Evolutionary conservation across 2,888 invertebrate genomes (phyloP).

Genomic region (Trisateles emortualis): DNA sequence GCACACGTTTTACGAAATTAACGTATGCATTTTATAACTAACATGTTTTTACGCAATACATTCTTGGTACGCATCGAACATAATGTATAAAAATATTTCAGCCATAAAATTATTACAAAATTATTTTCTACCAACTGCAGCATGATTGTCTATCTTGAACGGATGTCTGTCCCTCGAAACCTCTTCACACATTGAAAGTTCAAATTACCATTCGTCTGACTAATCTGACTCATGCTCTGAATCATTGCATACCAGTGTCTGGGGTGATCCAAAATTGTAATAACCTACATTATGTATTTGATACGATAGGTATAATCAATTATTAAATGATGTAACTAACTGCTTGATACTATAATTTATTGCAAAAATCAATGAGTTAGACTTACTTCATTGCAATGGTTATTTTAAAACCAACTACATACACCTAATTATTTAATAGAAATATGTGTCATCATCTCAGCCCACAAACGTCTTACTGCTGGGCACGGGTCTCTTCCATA

Average conservation of each 20-base stretch:
- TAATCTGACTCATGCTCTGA: slow-evolving; percentile 62
- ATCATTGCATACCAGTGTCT: slow-evolving; percentile 55
- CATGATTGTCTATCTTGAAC: background rate
- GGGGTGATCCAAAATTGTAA: slow-evolving; percentile 28
- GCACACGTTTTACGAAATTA: slow-evolving; percentile 33
- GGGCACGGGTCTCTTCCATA: too few relatives aligned
- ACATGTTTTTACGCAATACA: background rate
- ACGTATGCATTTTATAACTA: slow-evolving; percentile 5
- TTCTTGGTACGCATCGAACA: background rate
- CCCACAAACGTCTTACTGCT: too few relatives aligned
- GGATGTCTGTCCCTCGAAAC: slow-evolving; percentile 1
- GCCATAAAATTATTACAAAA: too few relatives aligned
- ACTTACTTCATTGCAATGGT: too few relatives aligned
- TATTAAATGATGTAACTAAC: slow-evolving; percentile 15
- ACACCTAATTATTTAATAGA: too few relatives aligned
- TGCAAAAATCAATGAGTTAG: too few relatives aligned
- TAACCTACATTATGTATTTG: slow-evolving; percentile 23
- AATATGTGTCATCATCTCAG: too few relatives aligned
- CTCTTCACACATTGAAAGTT: slow-evolving; percentile 2
- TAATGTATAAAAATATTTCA: too few relatives aligned
- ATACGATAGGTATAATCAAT: slow-evolving; percentile 27
- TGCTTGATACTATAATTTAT: too few relatives aligned
- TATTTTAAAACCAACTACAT: too few relatives aligned
- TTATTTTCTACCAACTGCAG: background rate
- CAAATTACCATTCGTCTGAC: slow-evolving; percentile 7